phyloP scores from a whole-genome alignment of 2,797 vertebrate species.

The Sebastes variabilis region DNA sequence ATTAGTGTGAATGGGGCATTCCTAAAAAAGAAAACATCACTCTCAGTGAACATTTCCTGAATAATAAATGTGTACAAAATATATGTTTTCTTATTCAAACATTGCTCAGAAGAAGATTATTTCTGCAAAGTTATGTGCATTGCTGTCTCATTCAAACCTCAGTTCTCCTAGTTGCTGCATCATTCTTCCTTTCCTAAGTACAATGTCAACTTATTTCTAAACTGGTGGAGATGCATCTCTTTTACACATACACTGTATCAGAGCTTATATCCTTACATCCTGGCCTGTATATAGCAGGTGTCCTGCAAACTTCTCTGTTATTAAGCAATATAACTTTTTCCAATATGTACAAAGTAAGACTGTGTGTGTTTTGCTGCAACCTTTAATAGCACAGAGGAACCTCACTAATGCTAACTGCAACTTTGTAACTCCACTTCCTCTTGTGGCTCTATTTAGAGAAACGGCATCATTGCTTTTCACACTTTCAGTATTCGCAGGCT shows the following conservation, averaged over 20 bases:
- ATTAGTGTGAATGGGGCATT: no score
- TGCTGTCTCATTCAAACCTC: no score
- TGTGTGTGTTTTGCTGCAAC: background rate
- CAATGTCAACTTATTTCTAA: background rate
- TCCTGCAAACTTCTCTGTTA: background rate
- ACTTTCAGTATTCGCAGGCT: background rate
- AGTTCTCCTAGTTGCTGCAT: no score
- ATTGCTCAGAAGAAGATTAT: background rate
- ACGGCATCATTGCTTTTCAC: background rate
- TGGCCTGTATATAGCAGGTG: background rate
- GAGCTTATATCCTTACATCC: background rate
- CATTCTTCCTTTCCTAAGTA: background rate
- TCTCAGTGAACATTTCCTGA: background rate
- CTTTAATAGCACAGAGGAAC: constrained; percentile 48
- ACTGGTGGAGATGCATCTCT: background rate
- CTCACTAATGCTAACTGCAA: constrained; percentile 36
- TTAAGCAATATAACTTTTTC: background rate
- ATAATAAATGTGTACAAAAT: background rate
- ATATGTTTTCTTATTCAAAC: no score
- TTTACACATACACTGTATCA: background rate
- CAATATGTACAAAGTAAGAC: background rate
- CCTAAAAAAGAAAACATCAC: no score
- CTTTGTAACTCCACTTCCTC: constrained; percentile 71
- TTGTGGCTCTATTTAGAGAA: constrained; percentile 49
- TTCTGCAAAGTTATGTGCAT: background rate